phyloP scores from a whole-genome alignment of 2,797 vertebrate genomes.

The Otolemur crassicaudatus region DNA sequence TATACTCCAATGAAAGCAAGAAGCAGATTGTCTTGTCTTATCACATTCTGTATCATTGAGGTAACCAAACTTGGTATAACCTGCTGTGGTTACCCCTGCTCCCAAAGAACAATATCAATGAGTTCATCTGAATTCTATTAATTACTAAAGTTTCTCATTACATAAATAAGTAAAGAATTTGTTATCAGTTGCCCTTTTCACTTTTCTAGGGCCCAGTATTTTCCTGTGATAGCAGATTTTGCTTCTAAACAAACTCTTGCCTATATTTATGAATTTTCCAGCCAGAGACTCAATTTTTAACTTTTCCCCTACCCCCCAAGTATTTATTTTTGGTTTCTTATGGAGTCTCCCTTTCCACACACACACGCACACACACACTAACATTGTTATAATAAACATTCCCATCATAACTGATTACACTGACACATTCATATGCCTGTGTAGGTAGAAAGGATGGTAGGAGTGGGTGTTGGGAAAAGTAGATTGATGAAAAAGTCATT shows the following conservation, averaged over 20 bases:
- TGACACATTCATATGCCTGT: neutral
- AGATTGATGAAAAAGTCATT: conserved; percentile 14
- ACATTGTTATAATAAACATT: neutral
- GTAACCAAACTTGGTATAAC: neutral
- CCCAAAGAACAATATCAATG: neutral
- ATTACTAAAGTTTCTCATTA: neutral
- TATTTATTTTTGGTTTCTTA: neutral
- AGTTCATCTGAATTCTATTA: conserved; percentile 17
- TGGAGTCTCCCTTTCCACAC: neutral
- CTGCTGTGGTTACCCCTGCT: neutral
- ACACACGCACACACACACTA: neutral
- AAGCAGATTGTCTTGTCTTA: neutral
- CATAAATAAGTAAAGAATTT: conserved; percentile 17
- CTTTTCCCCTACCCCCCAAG: neutral
- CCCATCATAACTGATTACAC: conserved; percentile 12
- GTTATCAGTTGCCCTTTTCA: neutral
- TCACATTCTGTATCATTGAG: neutral
- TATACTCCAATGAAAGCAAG: neutral
- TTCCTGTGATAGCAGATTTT: neutral
- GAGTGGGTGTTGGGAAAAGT: neutral
- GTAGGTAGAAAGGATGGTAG: neutral
- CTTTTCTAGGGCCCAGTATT: neutral
- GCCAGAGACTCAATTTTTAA: neutral
- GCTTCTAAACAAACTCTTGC: neutral
- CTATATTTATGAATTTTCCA: conserved; percentile 30